A percentile compares a stretch with the other conserved stretches of the same genome.
phyloP scores from a whole-genome alignment of 1,140 invertebrate genomes.

The Euglossa dilemma region DNA sequence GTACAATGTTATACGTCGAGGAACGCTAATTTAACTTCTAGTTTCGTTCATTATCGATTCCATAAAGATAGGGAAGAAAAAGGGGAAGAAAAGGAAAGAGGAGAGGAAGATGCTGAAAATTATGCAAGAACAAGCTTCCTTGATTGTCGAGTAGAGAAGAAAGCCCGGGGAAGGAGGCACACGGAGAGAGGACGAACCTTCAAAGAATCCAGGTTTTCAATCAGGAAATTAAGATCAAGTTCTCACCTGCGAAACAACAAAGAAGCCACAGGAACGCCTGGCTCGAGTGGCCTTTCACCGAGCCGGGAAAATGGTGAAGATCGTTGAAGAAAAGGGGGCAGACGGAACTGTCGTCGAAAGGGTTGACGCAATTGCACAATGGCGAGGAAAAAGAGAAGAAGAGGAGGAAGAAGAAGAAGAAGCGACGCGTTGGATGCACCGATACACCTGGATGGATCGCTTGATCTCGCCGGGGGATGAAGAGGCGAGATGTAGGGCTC shows the following conservation, averaged over 20 bases:
- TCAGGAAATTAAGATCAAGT: constrained; percentile 32
- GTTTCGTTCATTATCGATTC: no score
- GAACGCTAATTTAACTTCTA: no score
- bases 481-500: constrained; percentile 60
- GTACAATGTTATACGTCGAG: no score
- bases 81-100: no score
- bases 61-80: background rate
- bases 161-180: background rate
- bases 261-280: constrained; percentile 7
- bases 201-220: background rate
- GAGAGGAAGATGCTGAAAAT: background rate
- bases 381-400: background rate
- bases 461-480: constrained; percentile 35
- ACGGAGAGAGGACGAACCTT: background rate
- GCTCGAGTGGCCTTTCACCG: constrained; percentile 37
- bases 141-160: background rate
- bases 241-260: constrained; percentile 25
- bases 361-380: constrained; percentile 66
- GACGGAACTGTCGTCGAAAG: constrained; percentile 42
- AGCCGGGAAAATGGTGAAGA: constrained; percentile 17
- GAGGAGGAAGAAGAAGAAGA: background rate
- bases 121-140: background rate
- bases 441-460: constrained; percentile 56
- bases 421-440: constrained; percentile 41
- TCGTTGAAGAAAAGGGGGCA: background rate